Evolutionary conservation across 1,140 invertebrate genomes (phyloP), one percentile per base, ranked within the genome.

Genomic region (Potamilus streckersoni): DNA sequence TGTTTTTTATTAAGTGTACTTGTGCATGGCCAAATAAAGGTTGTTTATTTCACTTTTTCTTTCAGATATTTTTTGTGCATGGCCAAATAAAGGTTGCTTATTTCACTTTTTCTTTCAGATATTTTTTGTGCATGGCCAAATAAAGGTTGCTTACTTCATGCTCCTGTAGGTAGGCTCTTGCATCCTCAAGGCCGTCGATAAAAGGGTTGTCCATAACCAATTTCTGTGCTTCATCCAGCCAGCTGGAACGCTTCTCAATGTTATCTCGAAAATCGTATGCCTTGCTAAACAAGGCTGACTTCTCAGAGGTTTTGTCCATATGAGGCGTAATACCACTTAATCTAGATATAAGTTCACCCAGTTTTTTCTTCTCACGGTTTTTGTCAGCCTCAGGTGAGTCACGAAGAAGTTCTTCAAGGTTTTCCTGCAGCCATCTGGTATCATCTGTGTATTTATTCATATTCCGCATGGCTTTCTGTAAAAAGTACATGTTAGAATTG

Each of bases 361-460:
- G 90, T 82, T 93, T 93, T 67, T 93, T 92, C 88, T 97, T 95
- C 64, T 92, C 90, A 56, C 79, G 77, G 74, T 93, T 90, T 14
- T 94, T 94, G 89, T 97, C 95, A 64, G 93, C 91, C 81, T 96
- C 94, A 8, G 93, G 93, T 81, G 94, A 93, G 88, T 96, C 95
- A 59, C 94, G 93, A 11, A 95, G 93, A 71, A 98, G 91, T 77
- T 93, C 94, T 82, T 98, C 96, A 58, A 98, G 89, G 20, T 94
- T 96, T 90, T 97, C 95, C 1, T 97, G 95, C 62, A 98, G 90
- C 95, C 96, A 97, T 85, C 97, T 97, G 93, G 97, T 96, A 80
- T 97, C 95, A 89, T 97, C 96, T 66, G 95, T 92, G 87, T 95
- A 95, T 64, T 92, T 93, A 85, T 97, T 95, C 74, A 97, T 96